Conservation (phyloP, 2,113 vertebrate genomes). For the Panurus biarmicus region DNA sequence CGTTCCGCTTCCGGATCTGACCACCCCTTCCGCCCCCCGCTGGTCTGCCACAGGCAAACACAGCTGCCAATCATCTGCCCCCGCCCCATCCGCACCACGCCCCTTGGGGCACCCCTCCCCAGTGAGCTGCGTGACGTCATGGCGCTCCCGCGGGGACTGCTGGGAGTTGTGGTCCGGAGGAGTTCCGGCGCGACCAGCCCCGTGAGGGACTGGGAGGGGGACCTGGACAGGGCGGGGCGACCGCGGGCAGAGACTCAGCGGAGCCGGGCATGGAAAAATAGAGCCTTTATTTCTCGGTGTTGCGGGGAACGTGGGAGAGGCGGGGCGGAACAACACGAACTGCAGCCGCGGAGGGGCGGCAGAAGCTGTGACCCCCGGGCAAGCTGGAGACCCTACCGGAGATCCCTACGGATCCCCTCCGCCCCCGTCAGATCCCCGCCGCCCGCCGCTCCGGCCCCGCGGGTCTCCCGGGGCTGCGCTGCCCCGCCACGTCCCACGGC, state of each 20-base stretch:
- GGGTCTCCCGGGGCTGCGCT: not conserved
- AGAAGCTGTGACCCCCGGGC: not conserved
- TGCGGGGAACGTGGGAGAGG: not conserved
- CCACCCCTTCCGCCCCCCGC: not conserved
- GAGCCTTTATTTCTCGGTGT: not conserved
- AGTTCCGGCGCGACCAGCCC: no score
- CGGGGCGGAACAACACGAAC: not conserved
- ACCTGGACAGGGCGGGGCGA: not conserved
- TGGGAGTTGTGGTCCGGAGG: not conserved
- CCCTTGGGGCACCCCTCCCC: fast-evolving
- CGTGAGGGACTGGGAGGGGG: not conserved
- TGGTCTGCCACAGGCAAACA: fast-evolving
- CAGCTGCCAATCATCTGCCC: fast-evolving
- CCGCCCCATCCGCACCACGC: fast-evolving
- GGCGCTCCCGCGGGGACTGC: fast-evolving
- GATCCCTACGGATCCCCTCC: not conserved
- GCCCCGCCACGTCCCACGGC: not conserved
- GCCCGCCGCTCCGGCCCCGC: not conserved
- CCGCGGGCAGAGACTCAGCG: not conserved
- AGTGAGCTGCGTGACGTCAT: fast-evolving
- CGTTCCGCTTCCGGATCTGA: not conserved
- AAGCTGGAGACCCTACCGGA: not conserved
- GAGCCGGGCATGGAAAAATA: not conserved
- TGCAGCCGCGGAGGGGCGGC: not conserved
- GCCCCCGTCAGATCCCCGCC: not conserved